phyloP scores from a whole-genome alignment of 2,797 vertebrate species.

The Artibeus jamaicensis region DNA sequence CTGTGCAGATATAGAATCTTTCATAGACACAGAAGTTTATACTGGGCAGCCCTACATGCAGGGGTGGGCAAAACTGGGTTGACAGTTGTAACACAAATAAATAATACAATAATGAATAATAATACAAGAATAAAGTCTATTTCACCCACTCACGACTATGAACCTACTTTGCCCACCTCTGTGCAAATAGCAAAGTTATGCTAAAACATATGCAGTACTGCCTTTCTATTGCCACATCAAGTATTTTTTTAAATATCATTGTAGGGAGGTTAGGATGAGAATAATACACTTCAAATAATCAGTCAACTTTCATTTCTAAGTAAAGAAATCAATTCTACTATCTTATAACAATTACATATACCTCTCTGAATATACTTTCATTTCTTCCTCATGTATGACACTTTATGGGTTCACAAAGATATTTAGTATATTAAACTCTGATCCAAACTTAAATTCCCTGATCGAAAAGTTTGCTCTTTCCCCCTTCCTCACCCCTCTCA shows the following conservation, averaged over 20 bases:
- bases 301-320: neutral
- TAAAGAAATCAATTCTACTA: neutral
- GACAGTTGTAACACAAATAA: too few species aligned
- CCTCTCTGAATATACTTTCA: neutral
- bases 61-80: neutral
- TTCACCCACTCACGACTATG: neutral
- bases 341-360: neutral
- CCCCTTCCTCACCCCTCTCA: neutral
- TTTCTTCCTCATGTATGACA: neutral
- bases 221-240: neutral
- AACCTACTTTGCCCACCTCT: neutral
- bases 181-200: neutral
- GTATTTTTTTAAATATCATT: neutral
- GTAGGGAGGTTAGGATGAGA: neutral
- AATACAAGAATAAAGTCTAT: neutral
- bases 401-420: neutral
- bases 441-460: neutral
- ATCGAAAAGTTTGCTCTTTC: neutral
- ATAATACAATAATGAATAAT: neutral
- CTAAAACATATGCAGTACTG: neutral
- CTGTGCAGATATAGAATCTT: neutral
- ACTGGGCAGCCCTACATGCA: fast-evolving
- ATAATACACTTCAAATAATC: neutral
- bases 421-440: neutral
- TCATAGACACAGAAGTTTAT: neutral